phyloP scores from a whole-genome alignment of 2,113 vertebrate species.

The Microtus pennsylvanicus region DNA sequence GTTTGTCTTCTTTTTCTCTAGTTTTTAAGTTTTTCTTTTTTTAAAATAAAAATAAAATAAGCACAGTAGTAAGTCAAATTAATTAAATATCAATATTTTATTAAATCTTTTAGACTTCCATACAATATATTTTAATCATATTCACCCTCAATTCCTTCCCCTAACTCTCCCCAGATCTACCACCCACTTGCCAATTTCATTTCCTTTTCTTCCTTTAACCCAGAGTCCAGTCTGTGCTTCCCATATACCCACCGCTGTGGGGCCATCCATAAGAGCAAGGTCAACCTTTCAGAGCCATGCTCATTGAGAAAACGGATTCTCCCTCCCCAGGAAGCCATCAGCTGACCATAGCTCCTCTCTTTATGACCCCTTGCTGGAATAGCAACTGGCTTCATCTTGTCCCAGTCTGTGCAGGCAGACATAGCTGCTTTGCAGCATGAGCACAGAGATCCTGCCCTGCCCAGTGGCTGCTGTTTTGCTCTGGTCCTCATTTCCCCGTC shows the following conservation, averaged over 20 bases:
- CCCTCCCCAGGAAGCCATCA: background rate
- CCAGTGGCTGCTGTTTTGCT: background rate
- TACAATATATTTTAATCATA: background rate
- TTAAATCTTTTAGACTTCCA: background rate
- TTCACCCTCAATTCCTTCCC: background rate
- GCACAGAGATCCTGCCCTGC: background rate
- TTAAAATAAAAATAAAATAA: constrained; percentile 1
- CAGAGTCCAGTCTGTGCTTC: background rate
- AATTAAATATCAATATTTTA: background rate
- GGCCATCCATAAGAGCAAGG: background rate
- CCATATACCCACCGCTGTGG: too few relatives aligned
- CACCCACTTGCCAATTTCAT: too few relatives aligned
- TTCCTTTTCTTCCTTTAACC: background rate
- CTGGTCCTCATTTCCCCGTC: background rate
- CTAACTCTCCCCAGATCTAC: background rate
- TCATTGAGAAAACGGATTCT: background rate
- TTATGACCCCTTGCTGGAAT: background rate
- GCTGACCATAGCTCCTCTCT: background rate
- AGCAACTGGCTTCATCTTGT: background rate
- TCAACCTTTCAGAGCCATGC: background rate
- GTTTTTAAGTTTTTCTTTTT: constrained; percentile 1
- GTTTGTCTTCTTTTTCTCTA: background rate
- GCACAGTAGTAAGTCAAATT: background rate
- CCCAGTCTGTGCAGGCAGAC: background rate
- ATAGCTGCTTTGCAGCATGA: background rate